Evolutionary conservation across 2,888 invertebrate genomes (phyloP).

Genomic region (Scaptomyza flava): DNA sequence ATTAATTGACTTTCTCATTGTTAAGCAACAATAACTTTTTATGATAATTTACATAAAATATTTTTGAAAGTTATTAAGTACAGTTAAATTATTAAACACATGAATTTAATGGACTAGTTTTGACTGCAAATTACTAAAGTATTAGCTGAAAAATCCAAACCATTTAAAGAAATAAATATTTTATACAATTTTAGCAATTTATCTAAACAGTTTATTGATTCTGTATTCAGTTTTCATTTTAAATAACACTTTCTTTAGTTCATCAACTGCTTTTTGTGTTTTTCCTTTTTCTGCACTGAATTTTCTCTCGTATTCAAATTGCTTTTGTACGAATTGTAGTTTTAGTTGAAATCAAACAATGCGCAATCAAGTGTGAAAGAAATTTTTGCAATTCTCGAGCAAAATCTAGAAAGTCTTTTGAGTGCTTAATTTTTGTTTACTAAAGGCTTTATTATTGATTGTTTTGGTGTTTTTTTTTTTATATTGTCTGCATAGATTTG

Average conservation of each 20-base stretch:
- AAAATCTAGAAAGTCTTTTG: conserved; percentile 31
- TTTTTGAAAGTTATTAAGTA: background rate
- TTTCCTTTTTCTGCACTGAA: background rate
- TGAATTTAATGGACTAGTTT: too few species aligned
- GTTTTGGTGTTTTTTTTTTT: conserved; percentile 10
- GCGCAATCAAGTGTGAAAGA: conserved; percentile 48
- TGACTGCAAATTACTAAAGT: too few species aligned
- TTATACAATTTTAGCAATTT: too few species aligned
- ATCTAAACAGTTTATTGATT: too few species aligned
- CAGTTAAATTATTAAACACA: too few species aligned
- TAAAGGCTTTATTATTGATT: conserved; percentile 31
- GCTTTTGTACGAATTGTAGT: background rate
- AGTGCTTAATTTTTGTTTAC: conserved; percentile 30
- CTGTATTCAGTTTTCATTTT: background rate
- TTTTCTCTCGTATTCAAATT: conserved; percentile 11
- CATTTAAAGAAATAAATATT: too few species aligned
- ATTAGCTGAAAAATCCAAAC: too few species aligned
- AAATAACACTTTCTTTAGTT: background rate
- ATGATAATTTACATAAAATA: conserved; percentile 5
- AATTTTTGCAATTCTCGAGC: conserved; percentile 22
- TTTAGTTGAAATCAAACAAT: conserved; percentile 23
- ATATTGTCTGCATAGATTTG: conserved; percentile 44
- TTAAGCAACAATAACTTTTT: background rate
- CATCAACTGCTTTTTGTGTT: background rate
- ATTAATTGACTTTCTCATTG: conserved; percentile 20